These are phyloP conservation scores for Dreissena polymorpha DNA, from an alignment of 1,140 invertebrate species.

Conservation along the genomic window DNA sequence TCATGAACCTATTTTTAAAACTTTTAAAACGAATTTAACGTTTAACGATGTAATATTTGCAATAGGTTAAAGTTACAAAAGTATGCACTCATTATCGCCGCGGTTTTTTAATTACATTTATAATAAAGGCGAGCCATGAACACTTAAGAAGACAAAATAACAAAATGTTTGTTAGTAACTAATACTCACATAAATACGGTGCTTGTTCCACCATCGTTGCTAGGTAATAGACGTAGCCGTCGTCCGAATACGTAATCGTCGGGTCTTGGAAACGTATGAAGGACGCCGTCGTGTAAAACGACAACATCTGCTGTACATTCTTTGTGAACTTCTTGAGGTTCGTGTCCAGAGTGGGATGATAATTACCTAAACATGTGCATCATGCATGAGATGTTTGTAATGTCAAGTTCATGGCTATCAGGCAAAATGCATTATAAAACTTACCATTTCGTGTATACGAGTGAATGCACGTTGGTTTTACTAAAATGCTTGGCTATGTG, in stretches of 20 bases:
- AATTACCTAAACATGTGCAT: constrained; percentile 22
- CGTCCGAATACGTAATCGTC: constrained; percentile 38
- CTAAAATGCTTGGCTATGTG: neutral
- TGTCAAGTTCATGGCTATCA: neutral
- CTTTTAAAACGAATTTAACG: too few relatives aligned
- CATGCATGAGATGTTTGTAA: neutral
- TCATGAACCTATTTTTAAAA: too few relatives aligned
- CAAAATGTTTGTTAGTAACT: too few relatives aligned
- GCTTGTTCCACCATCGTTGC: constrained; percentile 54
- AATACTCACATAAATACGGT: constrained; percentile 32
- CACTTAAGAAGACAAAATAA: too few relatives aligned
- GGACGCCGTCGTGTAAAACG: constrained; percentile 10
- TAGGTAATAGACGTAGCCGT: constrained; percentile 47
- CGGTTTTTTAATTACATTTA: too few relatives aligned
- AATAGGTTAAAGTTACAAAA: too few relatives aligned
- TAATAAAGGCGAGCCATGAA: too few relatives aligned
- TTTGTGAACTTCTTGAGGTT: constrained; percentile 45
- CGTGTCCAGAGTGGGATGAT: constrained; percentile 43
- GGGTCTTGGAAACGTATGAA: constrained; percentile 48
- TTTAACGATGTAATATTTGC: too few relatives aligned
- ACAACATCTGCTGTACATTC: constrained; percentile 36
- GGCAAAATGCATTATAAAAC: neutral
- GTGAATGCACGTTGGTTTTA: neutral
- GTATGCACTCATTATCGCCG: too few relatives aligned
- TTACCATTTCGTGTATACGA: neutral